Evolutionary conservation across 2,888 invertebrate species (phyloP).

Genomic region (Byasa hedistus): DNA sequence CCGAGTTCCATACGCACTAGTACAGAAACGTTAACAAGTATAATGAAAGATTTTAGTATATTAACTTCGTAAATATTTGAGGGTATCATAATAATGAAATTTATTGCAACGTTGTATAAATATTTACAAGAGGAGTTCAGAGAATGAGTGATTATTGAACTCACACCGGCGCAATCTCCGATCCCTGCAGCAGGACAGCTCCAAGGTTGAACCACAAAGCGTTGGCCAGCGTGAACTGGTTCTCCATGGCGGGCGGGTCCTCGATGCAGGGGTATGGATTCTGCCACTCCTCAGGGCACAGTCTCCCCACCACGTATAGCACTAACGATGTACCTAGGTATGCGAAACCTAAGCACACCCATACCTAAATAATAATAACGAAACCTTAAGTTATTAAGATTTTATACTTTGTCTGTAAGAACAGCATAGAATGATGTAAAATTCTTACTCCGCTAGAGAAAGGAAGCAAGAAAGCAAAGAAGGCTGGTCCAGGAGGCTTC

Average conservation of each 20-base stretch:
- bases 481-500: slow-evolving; percentile 87
- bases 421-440: background rate
- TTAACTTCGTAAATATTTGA: no score
- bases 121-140: no score
- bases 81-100: no score
- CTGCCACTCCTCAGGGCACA: slow-evolving; percentile 93
- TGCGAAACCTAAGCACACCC: slow-evolving; percentile 91
- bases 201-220: slow-evolving; percentile 94
- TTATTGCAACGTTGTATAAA: no score
- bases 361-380: slow-evolving; percentile 75
- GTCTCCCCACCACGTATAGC: slow-evolving; percentile 88
- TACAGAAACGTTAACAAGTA: slow-evolving; percentile 12
- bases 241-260: slow-evolving; percentile 89
- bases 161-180: slow-evolving; percentile 93
- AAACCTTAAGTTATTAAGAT: no score
- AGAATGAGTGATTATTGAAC: slow-evolving; percentile 52
- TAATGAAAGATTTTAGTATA: no score
- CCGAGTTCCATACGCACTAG: slow-evolving; percentile 91
- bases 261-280: slow-evolving; percentile 93
- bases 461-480: slow-evolving; percentile 95
- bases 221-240: slow-evolving; percentile 91
- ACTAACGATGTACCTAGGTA: slow-evolving; percentile 89
- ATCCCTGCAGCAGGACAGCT: slow-evolving; percentile 91
- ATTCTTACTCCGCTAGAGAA: slow-evolving; percentile 84
- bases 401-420: no score